phyloP scores from a whole-genome alignment of 2,797 vertebrate genomes.

The Linurgus olivaceus region DNA sequence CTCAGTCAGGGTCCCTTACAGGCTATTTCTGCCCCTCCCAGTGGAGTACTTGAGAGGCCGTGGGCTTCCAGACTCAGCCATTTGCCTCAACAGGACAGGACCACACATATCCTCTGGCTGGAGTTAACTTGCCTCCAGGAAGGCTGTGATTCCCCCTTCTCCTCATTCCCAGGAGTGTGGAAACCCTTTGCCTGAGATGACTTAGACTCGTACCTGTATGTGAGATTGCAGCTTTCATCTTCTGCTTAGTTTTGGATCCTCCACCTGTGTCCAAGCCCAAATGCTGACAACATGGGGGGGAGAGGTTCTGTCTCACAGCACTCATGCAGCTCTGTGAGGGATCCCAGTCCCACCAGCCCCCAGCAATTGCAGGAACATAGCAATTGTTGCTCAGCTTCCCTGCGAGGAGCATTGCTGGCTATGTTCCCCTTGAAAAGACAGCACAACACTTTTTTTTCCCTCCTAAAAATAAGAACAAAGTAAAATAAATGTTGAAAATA shows the following conservation, averaged over 20 bases:
- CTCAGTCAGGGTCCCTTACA: neutral
- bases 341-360: neutral
- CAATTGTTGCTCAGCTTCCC: neutral
- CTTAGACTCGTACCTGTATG: neutral
- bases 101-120: neutral
- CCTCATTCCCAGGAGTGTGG: neutral
- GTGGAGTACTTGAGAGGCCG: accelerated
- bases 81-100: neutral
- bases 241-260: neutral
- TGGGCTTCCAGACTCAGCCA: neutral
- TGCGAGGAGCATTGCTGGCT: neutral
- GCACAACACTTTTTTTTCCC: accelerated
- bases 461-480: neutral
- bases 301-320: neutral
- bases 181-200: neutral
- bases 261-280: neutral
- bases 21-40: neutral
- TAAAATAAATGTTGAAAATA: neutral
- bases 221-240: neutral
- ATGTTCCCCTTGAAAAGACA: neutral
- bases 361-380: neutral
- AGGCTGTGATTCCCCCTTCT: neutral
- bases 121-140: neutral
- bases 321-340: neutral
- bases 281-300: accelerated